phyloP scores from a whole-genome alignment of 2,888 invertebrate species.

The Macropis europaea region DNA sequence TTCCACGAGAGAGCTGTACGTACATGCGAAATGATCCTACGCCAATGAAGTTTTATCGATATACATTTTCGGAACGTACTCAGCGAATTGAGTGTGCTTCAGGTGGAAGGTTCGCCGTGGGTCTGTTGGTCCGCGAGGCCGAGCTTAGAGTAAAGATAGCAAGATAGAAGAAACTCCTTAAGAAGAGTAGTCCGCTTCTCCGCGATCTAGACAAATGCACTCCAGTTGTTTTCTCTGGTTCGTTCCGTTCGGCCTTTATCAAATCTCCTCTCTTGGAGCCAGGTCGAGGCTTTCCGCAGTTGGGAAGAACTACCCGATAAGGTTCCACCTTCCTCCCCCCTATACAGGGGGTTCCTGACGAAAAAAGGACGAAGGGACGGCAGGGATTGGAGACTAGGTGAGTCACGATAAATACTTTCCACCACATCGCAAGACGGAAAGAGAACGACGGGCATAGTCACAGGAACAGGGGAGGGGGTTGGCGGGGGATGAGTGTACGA shows the following conservation, averaged over 20 bases:
- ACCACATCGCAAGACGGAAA: slow-evolving; percentile 60
- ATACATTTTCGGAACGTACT: slow-evolving; percentile 5
- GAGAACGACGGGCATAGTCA: slow-evolving; percentile 17
- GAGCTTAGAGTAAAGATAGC: slow-evolving; percentile 65
- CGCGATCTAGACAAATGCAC: slow-evolving; percentile 77
- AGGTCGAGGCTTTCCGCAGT: slow-evolving; percentile 65
- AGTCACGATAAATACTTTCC: slow-evolving; percentile 72
- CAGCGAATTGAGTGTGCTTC: slow-evolving; percentile 9
- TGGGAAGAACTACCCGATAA: slow-evolving; percentile 66
- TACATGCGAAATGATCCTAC: not conserved
- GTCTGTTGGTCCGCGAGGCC: slow-evolving; percentile 66
- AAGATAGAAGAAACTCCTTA: slow-evolving; percentile 74
- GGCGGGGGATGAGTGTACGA: slow-evolving; percentile 32
- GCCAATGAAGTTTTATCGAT: slow-evolving; percentile 9
- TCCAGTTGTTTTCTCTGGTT: slow-evolving; percentile 73
- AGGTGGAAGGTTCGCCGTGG: slow-evolving; percentile 34
- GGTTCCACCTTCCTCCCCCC: slow-evolving; percentile 50
- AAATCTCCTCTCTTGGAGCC: slow-evolving; percentile 68
- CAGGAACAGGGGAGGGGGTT: slow-evolving; percentile 23
- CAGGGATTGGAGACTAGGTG: slow-evolving; percentile 48
- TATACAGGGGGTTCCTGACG: slow-evolving; percentile 61
- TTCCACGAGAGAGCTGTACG: not conserved
- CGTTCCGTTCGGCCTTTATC: slow-evolving; percentile 74
- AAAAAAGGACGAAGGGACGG: slow-evolving; percentile 61
- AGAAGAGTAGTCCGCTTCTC: slow-evolving; percentile 74